Base-by-base conservation (phyloP, 1,140 invertebrate genomes). In the Anastrepha obliqua region DNA sequence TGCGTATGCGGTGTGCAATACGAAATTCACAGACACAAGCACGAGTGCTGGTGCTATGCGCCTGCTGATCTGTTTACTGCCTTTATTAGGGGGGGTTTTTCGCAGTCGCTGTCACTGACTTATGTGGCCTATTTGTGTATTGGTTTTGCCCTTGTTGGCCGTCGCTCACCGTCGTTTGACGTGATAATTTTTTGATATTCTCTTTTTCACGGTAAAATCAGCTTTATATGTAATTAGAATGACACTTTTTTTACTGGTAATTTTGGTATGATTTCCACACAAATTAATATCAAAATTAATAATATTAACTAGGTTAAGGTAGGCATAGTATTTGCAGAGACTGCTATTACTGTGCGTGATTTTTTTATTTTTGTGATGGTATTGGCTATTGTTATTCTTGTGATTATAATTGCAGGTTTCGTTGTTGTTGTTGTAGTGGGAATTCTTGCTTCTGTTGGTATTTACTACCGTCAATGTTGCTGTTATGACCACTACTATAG, bases 251-350 rank as follows among this genome's bases (percentile, higher is more conserved):
- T 8, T 42, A 47, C 51, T 55, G 1, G 51, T 55, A 74, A 20
- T 81, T 81, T 58, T 29, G 47, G 74, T 81, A 58, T 20, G 47
- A 0, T 81, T 47, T 20, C 39, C 39, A 67, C 29, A n/a, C 67
- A 74, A 85, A 87, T n/a, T 44, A 87, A 51, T 64, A 87, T 92
- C 92, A 92, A 92, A 92, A 29, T 29, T 92, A 92, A 92, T 92
- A 87, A 85, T 87, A 29, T 92, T 90, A 92, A 92, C 92, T 92
- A 90, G 91, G 91, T 92, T 92, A 92, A 92, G 91, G 91, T 91
- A 92, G 90, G 90, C 91, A 91, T 85, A 59, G 55, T 87, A 47
- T 78, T 78, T 15, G 62, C 15, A 39, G n/a, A 29, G 29, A 29
- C 44, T 59, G 9, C 17, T 74, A 44, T 5, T 39, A 51, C 17